phyloP scores from a whole-genome alignment of 2,113 vertebrate genomes.

The Zingel zingel region DNA sequence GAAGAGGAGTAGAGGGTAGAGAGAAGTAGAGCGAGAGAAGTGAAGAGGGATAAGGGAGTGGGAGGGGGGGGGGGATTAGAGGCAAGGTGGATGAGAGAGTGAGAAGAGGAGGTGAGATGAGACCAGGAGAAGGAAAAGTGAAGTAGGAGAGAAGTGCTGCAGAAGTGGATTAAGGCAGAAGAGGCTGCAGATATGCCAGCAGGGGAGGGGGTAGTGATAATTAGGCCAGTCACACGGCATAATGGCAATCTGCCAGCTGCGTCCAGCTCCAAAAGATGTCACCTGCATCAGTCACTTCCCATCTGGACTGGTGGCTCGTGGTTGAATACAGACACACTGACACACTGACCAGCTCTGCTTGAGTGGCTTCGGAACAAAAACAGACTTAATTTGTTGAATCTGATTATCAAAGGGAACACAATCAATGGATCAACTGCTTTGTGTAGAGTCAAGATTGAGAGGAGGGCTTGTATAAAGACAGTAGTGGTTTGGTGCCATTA shows the following conservation, averaged over 20 bases:
- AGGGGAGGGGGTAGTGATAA: constrained; percentile 64
- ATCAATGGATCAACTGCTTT: constrained; percentile 53
- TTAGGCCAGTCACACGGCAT: constrained; percentile 79
- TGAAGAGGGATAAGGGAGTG: not conserved
- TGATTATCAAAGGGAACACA: constrained; percentile 49
- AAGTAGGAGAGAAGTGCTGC: constrained; percentile 66
- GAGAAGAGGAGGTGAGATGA: constrained; percentile 70
- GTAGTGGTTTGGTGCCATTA: not conserved
- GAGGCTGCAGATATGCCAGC: constrained; percentile 59
- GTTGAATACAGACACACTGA: constrained; percentile 26
- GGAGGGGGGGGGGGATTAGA: constrained; percentile 38
- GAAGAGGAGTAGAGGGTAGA: constrained; percentile 55
- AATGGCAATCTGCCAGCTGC: constrained; percentile 81
- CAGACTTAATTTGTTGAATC: constrained; percentile 45
- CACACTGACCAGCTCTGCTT: constrained; percentile 58
- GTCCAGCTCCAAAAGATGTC: constrained; percentile 69
- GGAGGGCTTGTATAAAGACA: not conserved
- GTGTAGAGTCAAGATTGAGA: not conserved
- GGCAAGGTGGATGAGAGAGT: constrained; percentile 67
- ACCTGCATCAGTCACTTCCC: constrained; percentile 73
- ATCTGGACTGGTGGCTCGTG: constrained; percentile 60
- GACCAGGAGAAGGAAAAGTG: constrained; percentile 60
- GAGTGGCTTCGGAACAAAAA: constrained; percentile 43
- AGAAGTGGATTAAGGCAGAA: constrained; percentile 74
- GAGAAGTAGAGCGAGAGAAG: constrained; percentile 54